These are phyloP conservation scores for Hyppa rectilinea DNA, from an alignment of 2,888 invertebrate genomes.

Conservation along the genomic window DNA sequence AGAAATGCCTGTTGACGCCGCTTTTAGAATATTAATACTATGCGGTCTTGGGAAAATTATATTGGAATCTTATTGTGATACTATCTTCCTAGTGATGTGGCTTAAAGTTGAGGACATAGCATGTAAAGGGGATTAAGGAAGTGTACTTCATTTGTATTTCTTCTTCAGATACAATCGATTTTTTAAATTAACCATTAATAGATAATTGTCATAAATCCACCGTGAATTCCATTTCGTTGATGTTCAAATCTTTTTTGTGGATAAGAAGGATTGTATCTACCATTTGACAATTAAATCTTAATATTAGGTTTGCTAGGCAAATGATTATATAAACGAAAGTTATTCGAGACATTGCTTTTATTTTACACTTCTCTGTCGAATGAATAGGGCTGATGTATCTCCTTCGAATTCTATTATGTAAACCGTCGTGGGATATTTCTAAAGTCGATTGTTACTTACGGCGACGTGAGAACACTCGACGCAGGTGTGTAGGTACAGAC, in stretches of 20 bases:
- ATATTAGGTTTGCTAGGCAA: no score
- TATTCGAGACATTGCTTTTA: no score
- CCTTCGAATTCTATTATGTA: constrained; percentile 42
- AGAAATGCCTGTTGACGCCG: constrained; percentile 51
- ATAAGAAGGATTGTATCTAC: no score
- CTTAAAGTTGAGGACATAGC: not conserved
- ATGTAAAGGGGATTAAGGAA: not conserved
- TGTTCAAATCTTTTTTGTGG: not conserved
- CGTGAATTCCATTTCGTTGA: not conserved
- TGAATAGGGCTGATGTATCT: constrained; percentile 21
- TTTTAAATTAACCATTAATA: not conserved
- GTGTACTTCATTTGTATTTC: not conserved
- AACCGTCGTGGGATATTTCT: constrained; percentile 54
- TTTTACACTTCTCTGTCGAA: no score
- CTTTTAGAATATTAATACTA: constrained; percentile 65
- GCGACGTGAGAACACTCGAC: constrained; percentile 41
- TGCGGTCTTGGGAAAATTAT: constrained; percentile 48
- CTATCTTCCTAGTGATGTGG: not conserved
- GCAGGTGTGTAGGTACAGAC: no score
- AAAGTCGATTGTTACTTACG: constrained; percentile 43
- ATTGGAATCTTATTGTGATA: constrained; percentile 38
- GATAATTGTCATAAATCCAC: not conserved
- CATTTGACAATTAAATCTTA: no score
- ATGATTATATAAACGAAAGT: not conserved
- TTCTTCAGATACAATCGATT: not conserved